These are phyloP conservation scores for Iphiclides podalirius DNA, from an alignment of 2,888 invertebrate species.

Conservation along the genomic window DNA sequence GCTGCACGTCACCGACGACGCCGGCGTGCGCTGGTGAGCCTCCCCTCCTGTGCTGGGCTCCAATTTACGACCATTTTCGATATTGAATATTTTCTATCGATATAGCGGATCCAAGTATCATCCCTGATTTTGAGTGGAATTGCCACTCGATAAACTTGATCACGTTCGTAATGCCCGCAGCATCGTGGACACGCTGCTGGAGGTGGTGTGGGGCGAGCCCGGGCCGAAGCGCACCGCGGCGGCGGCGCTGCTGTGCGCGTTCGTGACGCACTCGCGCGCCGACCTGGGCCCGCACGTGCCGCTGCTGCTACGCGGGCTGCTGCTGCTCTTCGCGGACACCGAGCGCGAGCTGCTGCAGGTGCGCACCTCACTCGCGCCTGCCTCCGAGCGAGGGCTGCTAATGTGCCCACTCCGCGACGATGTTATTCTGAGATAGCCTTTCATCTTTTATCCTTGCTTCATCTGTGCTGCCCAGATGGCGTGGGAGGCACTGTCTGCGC, in stretches of 20 bases:
- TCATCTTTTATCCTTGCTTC: too few species aligned
- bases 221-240: constrained; percentile 87
- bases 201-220: constrained; percentile 85
- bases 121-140: too few species aligned
- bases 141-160: constrained; percentile 26
- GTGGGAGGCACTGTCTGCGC: constrained; percentile 94
- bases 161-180: constrained; percentile 67
- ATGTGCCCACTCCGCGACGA: too few species aligned
- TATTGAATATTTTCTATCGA: too few species aligned
- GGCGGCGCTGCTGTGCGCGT: constrained; percentile 93
- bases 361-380: not conserved
- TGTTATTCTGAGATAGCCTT: too few species aligned
- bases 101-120: too few species aligned
- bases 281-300: constrained; percentile 93
- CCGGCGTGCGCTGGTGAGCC: constrained; percentile 90
- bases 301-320: constrained; percentile 91
- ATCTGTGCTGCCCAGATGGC: constrained; percentile 84
- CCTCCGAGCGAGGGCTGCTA: too few species aligned
- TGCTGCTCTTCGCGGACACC: constrained; percentile 89
- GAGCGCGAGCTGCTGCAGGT: constrained; percentile 83
- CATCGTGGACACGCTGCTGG: constrained; percentile 91
- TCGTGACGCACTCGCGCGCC: constrained; percentile 93
- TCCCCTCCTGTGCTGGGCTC: constrained; percentile 38
- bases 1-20: constrained; percentile 92
- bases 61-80: too few species aligned